Base-by-base conservation (phyloP, 2,888 invertebrate genomes). In the Erebia aethiops region DNA sequence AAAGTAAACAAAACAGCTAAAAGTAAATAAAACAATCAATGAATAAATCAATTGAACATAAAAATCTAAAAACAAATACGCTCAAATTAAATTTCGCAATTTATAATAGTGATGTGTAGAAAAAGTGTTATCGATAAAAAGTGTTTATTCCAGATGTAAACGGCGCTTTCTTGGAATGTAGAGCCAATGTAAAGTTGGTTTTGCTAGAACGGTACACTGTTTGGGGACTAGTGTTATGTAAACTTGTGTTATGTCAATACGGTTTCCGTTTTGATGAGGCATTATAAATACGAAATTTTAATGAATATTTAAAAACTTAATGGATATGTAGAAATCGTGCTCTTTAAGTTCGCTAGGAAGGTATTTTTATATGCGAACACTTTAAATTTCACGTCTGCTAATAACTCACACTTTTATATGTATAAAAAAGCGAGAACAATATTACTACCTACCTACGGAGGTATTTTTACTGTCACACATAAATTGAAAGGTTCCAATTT, bases 261-360 rank as follows among this genome's bases (percentile, higher is more conserved):
- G 64, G 62, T 71, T 74, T 74, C 67, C 69, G 74, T 70, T 71
- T 70, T 70, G 46, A 56, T 71, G 71, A 67, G 71, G 67, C 69
- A 66, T 69, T 71, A 69, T 56, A 60, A 69, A 56, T 61, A 54
- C n/a, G 2, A 43, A 21, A 21, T 13, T 7, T 61, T 46, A 46
- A 61, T 61, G 14, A 46, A 61, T 46, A 61, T 46, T 46, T 18
- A 61, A 13, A 18, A 61, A 13, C 13, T 26, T 57, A 57, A 26
- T 57, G 21, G 21, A 57, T 57, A 26, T 57, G 56, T 57, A 54
- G 56, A 57, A 57, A 57, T 57, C 11, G 26, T 26, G 14, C 26
- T 14, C 14, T 26, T 57, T 57, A 26, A 26, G 3, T 10, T 1
- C 13, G 11, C 26, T 11, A 2, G 7, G 26, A 26, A 21, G 13